These are phyloP conservation scores for Nerophis lumbriciformis DNA, from an alignment of 2,113 vertebrate species.

Conservation along the genomic window DNA sequence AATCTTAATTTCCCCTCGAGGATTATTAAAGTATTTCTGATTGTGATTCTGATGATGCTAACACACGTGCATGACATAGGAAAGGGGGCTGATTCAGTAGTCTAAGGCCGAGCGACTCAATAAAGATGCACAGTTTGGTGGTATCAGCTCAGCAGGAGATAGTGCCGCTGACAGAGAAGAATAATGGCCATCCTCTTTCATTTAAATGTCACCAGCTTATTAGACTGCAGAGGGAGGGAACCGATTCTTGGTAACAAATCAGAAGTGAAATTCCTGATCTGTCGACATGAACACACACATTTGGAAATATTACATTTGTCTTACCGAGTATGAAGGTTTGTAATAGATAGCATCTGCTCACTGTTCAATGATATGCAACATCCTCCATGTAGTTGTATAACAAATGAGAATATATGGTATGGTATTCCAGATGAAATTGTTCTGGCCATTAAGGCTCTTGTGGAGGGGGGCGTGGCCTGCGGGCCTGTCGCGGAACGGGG, in stretches of 20 bases:
- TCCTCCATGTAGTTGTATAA: too few species aligned
- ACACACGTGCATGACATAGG: slow-evolving; percentile 9
- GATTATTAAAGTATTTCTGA: too few species aligned
- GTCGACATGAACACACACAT: background rate
- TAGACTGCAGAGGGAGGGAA: background rate
- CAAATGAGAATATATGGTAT: too few species aligned
- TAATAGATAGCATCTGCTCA: too few species aligned
- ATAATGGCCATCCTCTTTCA: slow-evolving; percentile 3
- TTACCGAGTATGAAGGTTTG: too few species aligned
- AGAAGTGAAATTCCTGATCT: background rate
- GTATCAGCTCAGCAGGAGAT: slow-evolving; percentile 17
- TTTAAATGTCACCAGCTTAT: slow-evolving; percentile 10
- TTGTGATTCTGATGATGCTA: background rate
- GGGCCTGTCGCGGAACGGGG: too few species aligned
- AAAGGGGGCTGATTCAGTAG: slow-evolving; percentile 31
- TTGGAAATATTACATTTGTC: too few species aligned
- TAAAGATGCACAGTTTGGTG: slow-evolving; percentile 15
- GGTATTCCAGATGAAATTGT: too few species aligned
- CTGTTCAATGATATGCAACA: too few species aligned
- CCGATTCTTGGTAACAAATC: background rate
- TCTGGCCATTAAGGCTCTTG: too few species aligned
- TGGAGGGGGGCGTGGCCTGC: too few species aligned
- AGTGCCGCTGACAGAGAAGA: slow-evolving; percentile 13
- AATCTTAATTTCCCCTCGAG: too few species aligned
- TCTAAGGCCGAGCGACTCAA: slow-evolving; percentile 23